Base-by-base conservation (phyloP, 1,140 invertebrate species). In the Colletes latitarsis region DNA sequence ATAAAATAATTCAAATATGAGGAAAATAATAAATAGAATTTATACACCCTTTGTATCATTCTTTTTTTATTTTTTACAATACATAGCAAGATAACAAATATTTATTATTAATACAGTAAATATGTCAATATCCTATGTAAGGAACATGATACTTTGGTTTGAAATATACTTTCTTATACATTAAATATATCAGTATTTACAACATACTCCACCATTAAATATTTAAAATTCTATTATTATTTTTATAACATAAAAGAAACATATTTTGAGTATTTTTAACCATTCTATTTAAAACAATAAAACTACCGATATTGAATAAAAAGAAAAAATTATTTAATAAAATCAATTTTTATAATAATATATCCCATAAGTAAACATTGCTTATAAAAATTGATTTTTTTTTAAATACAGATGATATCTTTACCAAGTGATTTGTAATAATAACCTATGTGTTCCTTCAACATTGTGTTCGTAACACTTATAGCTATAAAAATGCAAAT, bases 61-160 rank as follows among this genome's bases (percentile, higher is more conserved):
- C 74, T 55, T 72, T 73, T 63, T 87, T 87, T 85, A 85, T 83
- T 86, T 87, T 58, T 75, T 68, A 60, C 82, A 84, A 62, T 73
- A 41, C 73, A 83, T 75, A 70, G 39, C 62, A 21, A 68, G 57
- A 66, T 83, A 83, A 81, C 52, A 86, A 73, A 82, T 69, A 84
- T 77, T 84, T 73, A 85, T 77, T 80, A 75, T 49, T 86, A 77
- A 67, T 75, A 84, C 60, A 71, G 6, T 87, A 80, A 60, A 77
- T 63, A 62, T 82, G 57, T 68, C 52, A 77, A 72, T 82, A 83
- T 70, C 60, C 57, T 77, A 82, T 39, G 49, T 73, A 82, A 89
- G 87, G 82, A 89, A 89, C 81, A 80, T 80, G 70, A 87, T 83
- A 84, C 81, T 85, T 89, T 89, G 85, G 85, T 89, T 89, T 88